Evolutionary conservation across 2,888 invertebrate genomes (phyloP), one percentile per base, ranked within the genome.

Genomic region (Carabus problematicus): DNA sequence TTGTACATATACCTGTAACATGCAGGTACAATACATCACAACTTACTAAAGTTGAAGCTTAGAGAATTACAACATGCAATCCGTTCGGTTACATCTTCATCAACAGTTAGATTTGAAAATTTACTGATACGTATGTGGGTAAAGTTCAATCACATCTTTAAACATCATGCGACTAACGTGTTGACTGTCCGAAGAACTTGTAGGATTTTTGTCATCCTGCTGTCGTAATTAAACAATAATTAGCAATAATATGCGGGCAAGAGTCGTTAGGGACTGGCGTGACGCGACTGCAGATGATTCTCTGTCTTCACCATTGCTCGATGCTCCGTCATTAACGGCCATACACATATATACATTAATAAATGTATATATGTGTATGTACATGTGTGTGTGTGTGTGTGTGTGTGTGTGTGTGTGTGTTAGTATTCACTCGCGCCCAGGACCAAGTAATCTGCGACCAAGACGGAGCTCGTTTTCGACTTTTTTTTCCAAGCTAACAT

Each of bases 211-310:
- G 52, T 52, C 47, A 40, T 45, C 49, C 42, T 60, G 14, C 42
- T 16, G 41, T 54, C 56, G 66, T 66, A 66, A 66, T 66, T 66
- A 66, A 58, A 66, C 58, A 66, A 66, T 56, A 66, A 66, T 66
- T 66, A 66, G 66, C 58, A 40, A 47, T 66, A 66, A 66, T 66
- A 66, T 66, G 56, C 47, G 66, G 63, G 63, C 63, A 63, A 61
- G 43, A 52, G 49, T 66, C 66, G 66, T 58, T 66, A 63, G 63
- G 49, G 19, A 14, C 39, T n/a, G 40, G 56, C 56, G 64, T 58
- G 43, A 56, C 56, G 47, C 29, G 64, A 19, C 47, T 66, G 43
- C 58, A 58, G 43, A 41, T 47, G 19, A 40, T 29, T 11, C 6
- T 19, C 59, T 12, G 55, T 43, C 56, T 56, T 39, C n/a, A 11